Conservation (phyloP, 2,888 invertebrate genomes). For the Sarcophaga caerulescens region DNA sequence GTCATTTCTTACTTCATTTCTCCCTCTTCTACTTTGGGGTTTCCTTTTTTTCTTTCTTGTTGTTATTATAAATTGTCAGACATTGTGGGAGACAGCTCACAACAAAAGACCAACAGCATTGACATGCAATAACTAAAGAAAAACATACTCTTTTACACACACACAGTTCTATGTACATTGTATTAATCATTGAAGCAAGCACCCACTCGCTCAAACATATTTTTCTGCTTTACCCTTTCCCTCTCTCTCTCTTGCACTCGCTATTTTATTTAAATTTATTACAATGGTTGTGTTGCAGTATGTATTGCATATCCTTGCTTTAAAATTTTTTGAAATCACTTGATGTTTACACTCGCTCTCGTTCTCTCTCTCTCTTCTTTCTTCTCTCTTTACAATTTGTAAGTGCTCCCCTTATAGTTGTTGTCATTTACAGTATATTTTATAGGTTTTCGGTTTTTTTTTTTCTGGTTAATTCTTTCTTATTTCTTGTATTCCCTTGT, state of each 20-base stretch:
- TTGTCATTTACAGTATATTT: conserved; percentile 32
- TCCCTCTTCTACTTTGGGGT: background rate
- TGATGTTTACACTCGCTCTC: background rate
- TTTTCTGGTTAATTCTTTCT: background rate
- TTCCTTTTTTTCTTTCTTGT: conserved; percentile 2
- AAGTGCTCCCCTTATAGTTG: background rate
- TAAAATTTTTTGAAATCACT: conserved; percentile 11
- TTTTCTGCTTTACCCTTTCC: background rate
- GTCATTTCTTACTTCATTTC: background rate
- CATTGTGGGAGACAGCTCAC: conserved; percentile 60
- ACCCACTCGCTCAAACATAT: background rate
- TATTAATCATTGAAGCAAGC: background rate
- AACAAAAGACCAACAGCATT: conserved; percentile 36
- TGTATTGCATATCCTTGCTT: conserved; percentile 18
- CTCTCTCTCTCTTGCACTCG: background rate
- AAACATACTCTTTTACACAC: background rate
- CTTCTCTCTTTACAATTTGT: background rate
- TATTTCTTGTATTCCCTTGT: conserved; percentile 15
- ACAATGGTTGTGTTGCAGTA: background rate
- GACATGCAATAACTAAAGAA: background rate
- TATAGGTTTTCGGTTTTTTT: background rate
- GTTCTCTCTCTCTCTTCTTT: background rate
- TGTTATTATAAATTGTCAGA: conserved; percentile 55
- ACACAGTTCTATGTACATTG: background rate
- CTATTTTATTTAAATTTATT: too few species aligned